Base-by-base conservation (phyloP, 2,797 vertebrate genomes). In the Rhinoraja longicauda region DNA sequence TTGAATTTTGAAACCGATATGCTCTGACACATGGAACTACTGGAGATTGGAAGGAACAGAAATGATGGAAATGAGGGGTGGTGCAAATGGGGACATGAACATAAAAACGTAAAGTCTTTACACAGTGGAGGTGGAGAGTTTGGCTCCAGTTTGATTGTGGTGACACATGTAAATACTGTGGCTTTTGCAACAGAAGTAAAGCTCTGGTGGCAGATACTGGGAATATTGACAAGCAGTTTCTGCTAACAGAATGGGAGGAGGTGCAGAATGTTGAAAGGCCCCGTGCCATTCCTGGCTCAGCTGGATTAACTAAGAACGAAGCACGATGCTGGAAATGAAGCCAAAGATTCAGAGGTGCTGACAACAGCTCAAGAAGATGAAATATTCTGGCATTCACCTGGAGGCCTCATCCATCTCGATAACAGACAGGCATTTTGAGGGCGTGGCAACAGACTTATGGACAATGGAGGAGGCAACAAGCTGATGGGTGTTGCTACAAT, bases 341-440 rank as follows among this genome's bases (percentile, higher is more conserved):
- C 13, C 81, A 84, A 26, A 59, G 57, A 4, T 26, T 84, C 53
- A 84, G 24, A 84, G 53, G 57, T 84, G 81, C 57, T 84, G 81
- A 84, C 53, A 84, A 53, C 12, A 62, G 26, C 53, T 59, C 57
- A 15, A 84, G 24, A 84, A 59, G 26, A 59, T 13, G 81, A 57
- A 36, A 26, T 82, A 84, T 59, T 26, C 26, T 84, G 24, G 84
- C 12, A 84, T 29, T 84, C 57, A 62, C 10, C 81, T 59, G 53
- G 4, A 62, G 81, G 12, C 81, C 81, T 84, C 81, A 59, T 24
- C 7, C 24, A 59, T 10, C 53, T 84, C 59, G 81, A 84, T 57
- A 84, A 84, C 81, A 81, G 79, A 29, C 79, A 84, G 81, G 81
- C 53, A 62, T 84, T 59, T 59, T 84, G 53, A 84, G 53, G 72